Evolutionary conservation across 2,888 invertebrate genomes (phyloP).

Genomic region (Lasioglossum oenotherae): DNA sequence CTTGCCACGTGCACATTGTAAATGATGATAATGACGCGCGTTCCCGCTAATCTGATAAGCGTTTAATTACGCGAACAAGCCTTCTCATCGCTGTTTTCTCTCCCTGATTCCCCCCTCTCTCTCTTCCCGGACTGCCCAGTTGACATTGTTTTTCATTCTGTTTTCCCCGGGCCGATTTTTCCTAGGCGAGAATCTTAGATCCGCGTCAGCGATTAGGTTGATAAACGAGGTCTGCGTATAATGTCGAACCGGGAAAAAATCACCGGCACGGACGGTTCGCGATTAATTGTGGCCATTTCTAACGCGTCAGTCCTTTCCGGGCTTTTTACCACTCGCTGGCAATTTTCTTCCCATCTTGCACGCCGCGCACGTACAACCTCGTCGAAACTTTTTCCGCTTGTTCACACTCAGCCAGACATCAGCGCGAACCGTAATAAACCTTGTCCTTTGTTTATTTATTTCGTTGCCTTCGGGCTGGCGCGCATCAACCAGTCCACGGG

Average conservation of each 20-base stretch:
- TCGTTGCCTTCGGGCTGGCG: neutral
- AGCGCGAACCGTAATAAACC: constrained; percentile 15
- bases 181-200: neutral
- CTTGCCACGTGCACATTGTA: constrained; percentile 42
- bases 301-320: constrained; percentile 3
- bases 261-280: neutral
- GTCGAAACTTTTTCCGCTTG: neutral
- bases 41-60: constrained; percentile 70
- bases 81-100: constrained; percentile 15
- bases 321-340: neutral
- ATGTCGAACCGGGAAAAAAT: neutral
- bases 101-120: neutral
- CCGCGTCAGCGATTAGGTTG: neutral
- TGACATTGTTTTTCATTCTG: neutral
- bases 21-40: constrained; percentile 55
- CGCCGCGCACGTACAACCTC: neutral
- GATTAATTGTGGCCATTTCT: constrained; percentile 26
- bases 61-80: constrained; percentile 66
- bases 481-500: neutral
- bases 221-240: constrained; percentile 11
- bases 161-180: constrained; percentile 11
- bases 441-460: constrained; percentile 10
- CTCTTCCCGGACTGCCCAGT: neutral
- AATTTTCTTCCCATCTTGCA: constrained; percentile 13
- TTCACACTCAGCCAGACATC: neutral